Evolutionary conservation across 2,888 invertebrate species (phyloP).

Genomic region (Drosophila merina): DNA sequence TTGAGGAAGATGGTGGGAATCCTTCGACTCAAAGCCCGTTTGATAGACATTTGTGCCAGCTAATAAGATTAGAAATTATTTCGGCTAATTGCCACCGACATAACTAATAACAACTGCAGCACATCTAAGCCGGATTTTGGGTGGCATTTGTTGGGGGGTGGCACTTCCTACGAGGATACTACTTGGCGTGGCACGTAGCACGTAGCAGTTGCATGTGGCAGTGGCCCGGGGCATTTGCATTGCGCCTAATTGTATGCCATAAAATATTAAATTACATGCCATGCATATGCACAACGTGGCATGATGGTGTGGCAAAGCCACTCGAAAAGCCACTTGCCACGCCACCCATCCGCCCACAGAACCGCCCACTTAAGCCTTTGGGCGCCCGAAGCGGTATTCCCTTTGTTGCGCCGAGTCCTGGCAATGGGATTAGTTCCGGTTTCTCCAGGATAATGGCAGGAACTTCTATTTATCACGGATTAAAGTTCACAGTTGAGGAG

Average conservation of each 20-base stretch:
- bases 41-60: conserved; percentile 48
- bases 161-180: neutral
- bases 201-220: conserved; percentile 39
- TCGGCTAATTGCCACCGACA: conserved; percentile 77
- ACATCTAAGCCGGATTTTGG: conserved; percentile 22
- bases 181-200: conserved; percentile 22
- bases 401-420: conserved; percentile 26
- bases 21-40: neutral
- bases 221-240: conserved; percentile 46
- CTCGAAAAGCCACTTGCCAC: neutral
- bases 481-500: conserved; percentile 12
- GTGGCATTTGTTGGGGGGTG: neutral
- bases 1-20: neutral
- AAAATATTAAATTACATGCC: conserved; percentile 76
- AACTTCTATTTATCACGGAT: conserved; percentile 36
- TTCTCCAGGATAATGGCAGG: conserved; percentile 9
- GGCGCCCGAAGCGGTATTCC: conserved; percentile 25
- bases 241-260: conserved; percentile 76
- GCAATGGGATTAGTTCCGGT: conserved; percentile 30
- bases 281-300: conserved; percentile 61
- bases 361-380: conserved; percentile 8
- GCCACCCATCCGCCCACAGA: neutral
- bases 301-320: neutral
- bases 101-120: conserved; percentile 77
- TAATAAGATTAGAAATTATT: conserved; percentile 79